Evolutionary conservation across 2,888 invertebrate species (phyloP).

Genomic region (Leptarthrus brevirostris): DNA sequence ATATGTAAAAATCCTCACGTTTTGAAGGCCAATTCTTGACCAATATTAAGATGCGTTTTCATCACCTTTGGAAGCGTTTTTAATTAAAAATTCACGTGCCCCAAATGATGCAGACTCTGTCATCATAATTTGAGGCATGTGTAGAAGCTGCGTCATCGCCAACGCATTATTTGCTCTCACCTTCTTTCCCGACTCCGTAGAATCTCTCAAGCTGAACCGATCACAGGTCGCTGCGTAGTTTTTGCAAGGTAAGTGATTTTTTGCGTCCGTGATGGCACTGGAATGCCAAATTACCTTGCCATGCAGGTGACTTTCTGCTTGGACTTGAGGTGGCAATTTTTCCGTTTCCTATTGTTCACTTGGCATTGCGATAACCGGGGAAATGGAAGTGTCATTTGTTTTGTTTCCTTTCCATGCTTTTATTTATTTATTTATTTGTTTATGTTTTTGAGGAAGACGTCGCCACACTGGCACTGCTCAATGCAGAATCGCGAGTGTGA

Average conservation of each 20-base stretch:
- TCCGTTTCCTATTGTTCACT: slow-evolving; percentile 15
- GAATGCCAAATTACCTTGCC: slow-evolving; percentile 32
- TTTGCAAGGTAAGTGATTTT: slow-evolving; percentile 23
- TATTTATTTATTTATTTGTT: background rate
- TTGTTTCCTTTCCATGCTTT: background rate
- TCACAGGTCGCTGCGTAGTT: background rate
- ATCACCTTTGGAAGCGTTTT: too few species aligned
- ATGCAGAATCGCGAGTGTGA: background rate
- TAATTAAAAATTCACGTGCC: too few species aligned
- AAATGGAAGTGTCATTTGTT: slow-evolving; percentile 10
- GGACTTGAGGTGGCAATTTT: slow-evolving; percentile 18
- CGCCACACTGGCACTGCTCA: background rate
- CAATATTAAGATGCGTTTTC: too few species aligned
- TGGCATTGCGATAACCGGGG: slow-evolving; percentile 24
- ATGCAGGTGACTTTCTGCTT: slow-evolving; percentile 35
- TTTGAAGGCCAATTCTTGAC: too few species aligned
- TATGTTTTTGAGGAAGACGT: slow-evolving; percentile 2
- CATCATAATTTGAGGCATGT: too few species aligned
- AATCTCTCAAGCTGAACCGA: too few species aligned
- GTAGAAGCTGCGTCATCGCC: too few species aligned
- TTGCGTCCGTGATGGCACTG: slow-evolving; percentile 6
- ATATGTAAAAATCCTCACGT: too few species aligned
- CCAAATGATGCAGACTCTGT: too few species aligned
- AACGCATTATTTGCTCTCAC: too few species aligned
- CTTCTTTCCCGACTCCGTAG: too few species aligned